A percentile compares a stretch with the other conserved stretches of the same genome.
Conservation (phyloP, 2,113 vertebrate species). For the Myanophis thanlyinensis region DNA sequence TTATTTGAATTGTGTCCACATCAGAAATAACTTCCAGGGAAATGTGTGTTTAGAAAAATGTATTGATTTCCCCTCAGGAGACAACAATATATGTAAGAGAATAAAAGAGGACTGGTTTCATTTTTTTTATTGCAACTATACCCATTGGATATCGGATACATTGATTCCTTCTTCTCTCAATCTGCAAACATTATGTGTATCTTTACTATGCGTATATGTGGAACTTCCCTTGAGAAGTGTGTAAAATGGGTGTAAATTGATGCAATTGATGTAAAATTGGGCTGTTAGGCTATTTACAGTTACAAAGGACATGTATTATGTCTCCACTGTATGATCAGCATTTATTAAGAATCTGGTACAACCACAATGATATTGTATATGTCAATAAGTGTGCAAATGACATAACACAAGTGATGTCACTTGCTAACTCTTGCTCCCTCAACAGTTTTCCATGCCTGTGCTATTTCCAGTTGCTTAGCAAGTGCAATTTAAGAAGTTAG, state of each 20-base stretch:
- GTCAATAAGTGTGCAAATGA: not conserved
- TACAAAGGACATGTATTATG: not conserved
- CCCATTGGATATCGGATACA: not conserved
- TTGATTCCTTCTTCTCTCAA: not conserved
- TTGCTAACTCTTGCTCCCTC: not conserved
- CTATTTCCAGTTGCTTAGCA: not conserved
- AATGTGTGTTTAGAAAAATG: constrained; percentile 2
- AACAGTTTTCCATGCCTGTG: not conserved
- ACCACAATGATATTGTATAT: not conserved
- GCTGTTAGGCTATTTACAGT: not conserved
- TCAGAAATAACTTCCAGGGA: constrained; percentile 20
- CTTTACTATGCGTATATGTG: not conserved
- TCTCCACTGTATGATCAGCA: not conserved
- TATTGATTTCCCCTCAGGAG: not conserved
- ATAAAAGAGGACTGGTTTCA: not conserved
- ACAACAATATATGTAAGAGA: not conserved
- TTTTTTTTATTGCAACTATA: not conserved
- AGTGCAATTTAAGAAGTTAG: not conserved
- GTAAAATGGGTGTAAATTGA: not conserved
- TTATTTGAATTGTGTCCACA: not conserved
- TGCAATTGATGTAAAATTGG: not conserved
- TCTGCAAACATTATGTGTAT: not conserved
- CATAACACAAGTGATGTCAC: not conserved
- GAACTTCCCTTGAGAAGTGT: not conserved
- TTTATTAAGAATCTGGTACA: not conserved